Evolutionary conservation across 2,888 invertebrate species (phyloP).

Genomic region (Limnephilus auricula): DNA sequence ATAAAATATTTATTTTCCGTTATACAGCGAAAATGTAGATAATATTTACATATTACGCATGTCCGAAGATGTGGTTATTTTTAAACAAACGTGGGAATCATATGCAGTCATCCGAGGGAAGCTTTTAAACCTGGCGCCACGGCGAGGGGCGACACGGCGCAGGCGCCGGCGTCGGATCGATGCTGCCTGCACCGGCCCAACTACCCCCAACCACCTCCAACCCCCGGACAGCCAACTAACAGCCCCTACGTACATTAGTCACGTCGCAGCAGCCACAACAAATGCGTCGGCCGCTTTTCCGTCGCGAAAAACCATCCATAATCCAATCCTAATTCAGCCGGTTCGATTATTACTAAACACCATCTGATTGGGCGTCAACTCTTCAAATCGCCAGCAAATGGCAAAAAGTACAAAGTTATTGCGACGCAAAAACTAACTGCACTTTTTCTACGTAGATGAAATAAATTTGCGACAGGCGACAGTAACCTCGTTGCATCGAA

Average conservation of each 20-base stretch:
- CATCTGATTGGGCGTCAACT: not conserved
- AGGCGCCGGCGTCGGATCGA: slow-evolving; percentile 61
- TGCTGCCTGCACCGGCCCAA: slow-evolving; percentile 47
- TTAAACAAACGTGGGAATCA: not conserved
- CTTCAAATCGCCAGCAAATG: slow-evolving; percentile 6
- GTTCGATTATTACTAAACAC: not conserved
- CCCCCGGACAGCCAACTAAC: slow-evolving; percentile 33
- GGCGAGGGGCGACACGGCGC: slow-evolving; percentile 40
- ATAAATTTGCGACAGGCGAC: slow-evolving; percentile 28
- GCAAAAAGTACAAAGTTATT: not conserved
- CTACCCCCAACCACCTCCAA: not conserved
- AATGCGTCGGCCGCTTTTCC: slow-evolving; percentile 35
- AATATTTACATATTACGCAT: not conserved
- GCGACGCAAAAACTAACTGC: slow-evolving; percentile 37
- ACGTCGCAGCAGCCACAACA: slow-evolving; percentile 48
- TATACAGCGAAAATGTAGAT: not conserved
- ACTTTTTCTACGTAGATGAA: slow-evolving; percentile 2
- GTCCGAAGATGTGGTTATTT: not conserved
- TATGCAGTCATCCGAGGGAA: not conserved
- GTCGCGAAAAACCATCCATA: not conserved
- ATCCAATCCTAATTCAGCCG: slow-evolving; percentile 12
- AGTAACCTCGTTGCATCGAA: slow-evolving; percentile 22
- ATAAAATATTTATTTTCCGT: not conserved
- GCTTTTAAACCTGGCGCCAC: slow-evolving; percentile 30
- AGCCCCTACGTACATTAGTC: slow-evolving; percentile 57